These are phyloP conservation scores for Altica lythri DNA, from an alignment of 2,888 invertebrate genomes.

Conservation along the genomic window DNA sequence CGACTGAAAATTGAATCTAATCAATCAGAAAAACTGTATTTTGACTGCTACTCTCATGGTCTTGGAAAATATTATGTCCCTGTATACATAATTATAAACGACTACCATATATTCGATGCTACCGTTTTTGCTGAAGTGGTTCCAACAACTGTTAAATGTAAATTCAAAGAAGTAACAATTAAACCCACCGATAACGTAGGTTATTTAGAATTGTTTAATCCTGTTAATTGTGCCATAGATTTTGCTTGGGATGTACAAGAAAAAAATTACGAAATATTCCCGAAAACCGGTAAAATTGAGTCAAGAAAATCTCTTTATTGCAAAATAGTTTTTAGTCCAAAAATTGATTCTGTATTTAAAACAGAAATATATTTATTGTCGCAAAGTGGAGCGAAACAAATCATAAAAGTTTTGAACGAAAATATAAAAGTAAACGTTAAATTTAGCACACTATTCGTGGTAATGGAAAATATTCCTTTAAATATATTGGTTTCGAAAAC, in stretches of 20 bases:
- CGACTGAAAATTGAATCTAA: slow-evolving; percentile 36
- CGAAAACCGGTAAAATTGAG: slow-evolving; percentile 60
- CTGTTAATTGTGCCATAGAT: slow-evolving; percentile 60
- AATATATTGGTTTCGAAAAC: slow-evolving; percentile 46
- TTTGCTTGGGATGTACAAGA: slow-evolving; percentile 61
- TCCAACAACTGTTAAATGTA: slow-evolving; percentile 49
- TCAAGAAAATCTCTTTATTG: slow-evolving; percentile 60
- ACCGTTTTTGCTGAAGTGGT: slow-evolving; percentile 55
- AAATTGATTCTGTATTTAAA: slow-evolving; percentile 37
- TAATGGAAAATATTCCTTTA: slow-evolving; percentile 52
- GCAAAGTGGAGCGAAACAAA: slow-evolving; percentile 49
- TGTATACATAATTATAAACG: slow-evolving; percentile 56
- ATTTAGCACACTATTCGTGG: slow-evolving; percentile 37
- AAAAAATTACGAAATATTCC: slow-evolving; percentile 58
- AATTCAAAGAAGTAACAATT: slow-evolving; percentile 48
- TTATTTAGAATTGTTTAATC: slow-evolving; percentile 61
- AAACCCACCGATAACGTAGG: slow-evolving; percentile 50
- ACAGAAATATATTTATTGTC: slow-evolving; percentile 50
- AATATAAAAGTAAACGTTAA: slow-evolving; percentile 26
- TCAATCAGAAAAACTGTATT: slow-evolving; percentile 36
- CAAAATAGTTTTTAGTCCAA: slow-evolving; percentile 52
- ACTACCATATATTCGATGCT: slow-evolving; percentile 54
- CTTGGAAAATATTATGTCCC: slow-evolving; percentile 51
- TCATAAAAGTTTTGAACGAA: slow-evolving; percentile 29
- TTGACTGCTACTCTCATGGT: slow-evolving; percentile 44